A percentile compares a stretch with the other conserved stretches of the same genome.
Conservation (phyloP, 2,113 vertebrate species). For the Microcebus jonahi region DNA sequence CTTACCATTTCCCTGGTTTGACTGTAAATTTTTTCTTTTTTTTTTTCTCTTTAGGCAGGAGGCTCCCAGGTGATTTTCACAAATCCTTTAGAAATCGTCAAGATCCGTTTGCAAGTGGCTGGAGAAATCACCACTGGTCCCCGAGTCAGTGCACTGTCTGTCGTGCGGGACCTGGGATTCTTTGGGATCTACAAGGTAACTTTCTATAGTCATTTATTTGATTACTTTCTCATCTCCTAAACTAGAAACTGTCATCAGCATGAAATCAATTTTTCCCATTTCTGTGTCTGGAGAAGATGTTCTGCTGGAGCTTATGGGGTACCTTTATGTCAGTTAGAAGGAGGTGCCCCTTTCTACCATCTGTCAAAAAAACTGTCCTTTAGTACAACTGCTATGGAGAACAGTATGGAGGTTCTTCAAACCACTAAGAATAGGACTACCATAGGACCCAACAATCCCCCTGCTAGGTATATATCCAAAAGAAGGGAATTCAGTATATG, state of each 20-base stretch:
- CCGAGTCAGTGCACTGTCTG: conserved; percentile 94
- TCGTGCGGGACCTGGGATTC: conserved; percentile 95
- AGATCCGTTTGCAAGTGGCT: conserved; percentile 93
- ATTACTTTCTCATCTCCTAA: background rate
- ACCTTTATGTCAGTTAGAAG: background rate
- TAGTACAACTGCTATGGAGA: no score
- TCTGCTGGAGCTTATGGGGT: background rate
- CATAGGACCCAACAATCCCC: no score
- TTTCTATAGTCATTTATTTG: background rate
- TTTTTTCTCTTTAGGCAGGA: conserved; percentile 89
- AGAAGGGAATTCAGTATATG: no score
- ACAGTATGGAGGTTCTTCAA: no score
- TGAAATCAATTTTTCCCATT: background rate
- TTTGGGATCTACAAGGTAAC: conserved; percentile 98
- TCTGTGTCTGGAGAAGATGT: background rate
- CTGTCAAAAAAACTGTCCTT: background rate
- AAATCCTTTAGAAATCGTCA: conserved; percentile 97
- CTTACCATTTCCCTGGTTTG: background rate
- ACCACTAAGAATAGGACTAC: no score
- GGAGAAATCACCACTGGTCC: conserved; percentile 97
- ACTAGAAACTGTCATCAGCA: background rate
- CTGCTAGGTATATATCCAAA: no score
- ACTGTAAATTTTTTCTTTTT: background rate
- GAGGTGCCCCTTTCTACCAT: background rate
- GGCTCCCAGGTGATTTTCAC: conserved; percentile 99